Base-by-base conservation (phyloP, 2,888 invertebrate genomes). In the Hyppa rectilinea region DNA sequence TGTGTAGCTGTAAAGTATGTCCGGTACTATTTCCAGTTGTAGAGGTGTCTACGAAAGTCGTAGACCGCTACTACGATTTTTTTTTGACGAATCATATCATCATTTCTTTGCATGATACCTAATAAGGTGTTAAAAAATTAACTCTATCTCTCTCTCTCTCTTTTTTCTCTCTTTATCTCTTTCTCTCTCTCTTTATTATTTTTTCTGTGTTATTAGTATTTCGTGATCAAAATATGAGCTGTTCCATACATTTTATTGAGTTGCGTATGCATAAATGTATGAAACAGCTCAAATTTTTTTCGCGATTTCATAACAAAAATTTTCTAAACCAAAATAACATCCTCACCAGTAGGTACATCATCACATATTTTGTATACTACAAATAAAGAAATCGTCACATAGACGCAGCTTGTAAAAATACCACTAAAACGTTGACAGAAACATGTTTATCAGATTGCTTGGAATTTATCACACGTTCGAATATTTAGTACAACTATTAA, bases 21-120 rank as follows among this genome's bases (percentile, higher is more conserved):
- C 53, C 49, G 47, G 34, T 56, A 17, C 69, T 68, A 80, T 81
- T 78, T 78, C 23, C 31, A 45, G 20, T 34, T 17, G 2, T 40
- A 34, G 10, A 52, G 17, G 0, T 0, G 34, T 23, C 20, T 58
- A 40, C 23, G 29, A 53, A 61, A 45, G 50, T 50, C 12, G 26
- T 45, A 55, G 63, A 31, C 1, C 0, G 7, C 14, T 45, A 7
- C 43, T 56, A 43, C 10, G 12, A 34, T 56, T 71, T 52, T 56
- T n/a, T 53, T 12, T 52, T 31, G 26, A 69, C 14, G 4, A 58
- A 56, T 71, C 17, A 59, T 59, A 31, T 31, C 20, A 45, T 45
- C 0, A 6, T 49, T 23, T 49, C 14, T 23, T 49, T 49, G 6
- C n/a, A 45, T 38, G 38, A 14, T 38, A n/a, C n/a, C n/a, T n/a